Conservation (phyloP, 2,888 invertebrate species). For the Parelbella ahira region DNA sequence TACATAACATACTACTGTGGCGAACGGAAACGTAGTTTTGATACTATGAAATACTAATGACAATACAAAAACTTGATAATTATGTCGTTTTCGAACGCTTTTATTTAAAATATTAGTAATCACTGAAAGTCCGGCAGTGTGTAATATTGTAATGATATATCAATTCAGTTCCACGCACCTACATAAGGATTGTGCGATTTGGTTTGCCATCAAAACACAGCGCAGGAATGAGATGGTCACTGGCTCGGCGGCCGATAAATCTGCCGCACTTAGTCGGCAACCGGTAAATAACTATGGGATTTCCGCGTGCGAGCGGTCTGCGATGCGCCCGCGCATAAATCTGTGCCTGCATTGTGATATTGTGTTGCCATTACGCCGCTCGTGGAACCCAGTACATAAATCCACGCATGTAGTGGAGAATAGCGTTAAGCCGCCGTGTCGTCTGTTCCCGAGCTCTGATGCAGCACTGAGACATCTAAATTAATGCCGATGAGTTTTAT, state of each 20-base stretch:
- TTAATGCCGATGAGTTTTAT: too few species aligned
- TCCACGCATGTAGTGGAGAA: conserved; percentile 40
- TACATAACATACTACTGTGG: too few species aligned
- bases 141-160: too few species aligned
- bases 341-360: conserved; percentile 79
- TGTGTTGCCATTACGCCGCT: conserved; percentile 78
- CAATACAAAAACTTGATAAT: too few species aligned
- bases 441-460: conserved; percentile 38
- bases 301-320: conserved; percentile 74
- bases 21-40: too few species aligned
- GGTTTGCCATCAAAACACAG: conserved; percentile 21
- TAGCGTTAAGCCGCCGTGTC: conserved; percentile 21
- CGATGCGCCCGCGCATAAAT: conserved; percentile 77
- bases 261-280: conserved; percentile 79
- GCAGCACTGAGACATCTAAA: too few species aligned
- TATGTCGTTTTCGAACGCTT: too few species aligned
- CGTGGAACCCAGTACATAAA: conserved; percentile 56
- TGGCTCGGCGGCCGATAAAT: conserved; percentile 69
- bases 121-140: too few species aligned
- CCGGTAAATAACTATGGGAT: conserved; percentile 81
- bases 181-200: conserved; percentile 14
- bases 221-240: conserved; percentile 64
- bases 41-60: too few species aligned
- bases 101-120: too few species aligned
- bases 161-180: too few species aligned